A percentile compares a stretch with the other conserved stretches of the same genome.
Conservation (phyloP, 2,113 vertebrate species). For the Pterophyllum scalare region DNA sequence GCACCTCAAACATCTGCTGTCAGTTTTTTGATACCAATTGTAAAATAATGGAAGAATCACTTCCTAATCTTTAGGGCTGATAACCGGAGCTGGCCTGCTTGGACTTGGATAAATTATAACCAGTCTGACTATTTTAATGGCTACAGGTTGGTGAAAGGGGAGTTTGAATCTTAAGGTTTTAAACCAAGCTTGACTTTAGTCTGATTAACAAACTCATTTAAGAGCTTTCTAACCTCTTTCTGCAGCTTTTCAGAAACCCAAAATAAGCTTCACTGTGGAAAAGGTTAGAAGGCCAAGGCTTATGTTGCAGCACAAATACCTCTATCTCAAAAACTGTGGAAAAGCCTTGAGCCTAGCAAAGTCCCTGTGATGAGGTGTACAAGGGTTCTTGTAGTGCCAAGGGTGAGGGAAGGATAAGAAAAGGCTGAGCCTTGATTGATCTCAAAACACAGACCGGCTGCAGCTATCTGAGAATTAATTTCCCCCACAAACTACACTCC, state of each 20-base stretch:
- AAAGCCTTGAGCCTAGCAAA: slow-evolving; percentile 43
- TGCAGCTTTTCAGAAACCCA: slow-evolving; percentile 11
- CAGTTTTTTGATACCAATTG: not conserved
- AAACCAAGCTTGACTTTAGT: not conserved
- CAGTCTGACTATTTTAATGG: slow-evolving; percentile 5
- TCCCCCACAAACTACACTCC: not conserved
- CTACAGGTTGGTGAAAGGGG: slow-evolving; percentile 11
- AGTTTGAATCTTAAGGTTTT: slow-evolving; percentile 26
- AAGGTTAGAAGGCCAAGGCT: slow-evolving; percentile 18
- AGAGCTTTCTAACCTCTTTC: not conserved
- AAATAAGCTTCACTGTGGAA: not conserved
- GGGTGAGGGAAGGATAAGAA: slow-evolving; percentile 36
- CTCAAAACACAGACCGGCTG: slow-evolving; percentile 26
- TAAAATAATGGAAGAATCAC: not conserved
- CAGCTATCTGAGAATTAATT: not conserved
- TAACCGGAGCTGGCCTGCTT: not conserved
- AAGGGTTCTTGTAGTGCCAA: slow-evolving; percentile 38
- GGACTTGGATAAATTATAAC: not conserved
- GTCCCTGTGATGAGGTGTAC: slow-evolving; percentile 49
- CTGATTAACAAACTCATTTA: slow-evolving; percentile 27
- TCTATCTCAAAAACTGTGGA: slow-evolving; percentile 8
- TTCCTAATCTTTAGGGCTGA: not conserved
- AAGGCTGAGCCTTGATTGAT: slow-evolving; percentile 48
- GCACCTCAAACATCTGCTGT: not conserved
- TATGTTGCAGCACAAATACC: slow-evolving; percentile 23